Evolutionary conservation across 1,140 invertebrate genomes (phyloP).

Genomic region (Riptortus pedestris): DNA sequence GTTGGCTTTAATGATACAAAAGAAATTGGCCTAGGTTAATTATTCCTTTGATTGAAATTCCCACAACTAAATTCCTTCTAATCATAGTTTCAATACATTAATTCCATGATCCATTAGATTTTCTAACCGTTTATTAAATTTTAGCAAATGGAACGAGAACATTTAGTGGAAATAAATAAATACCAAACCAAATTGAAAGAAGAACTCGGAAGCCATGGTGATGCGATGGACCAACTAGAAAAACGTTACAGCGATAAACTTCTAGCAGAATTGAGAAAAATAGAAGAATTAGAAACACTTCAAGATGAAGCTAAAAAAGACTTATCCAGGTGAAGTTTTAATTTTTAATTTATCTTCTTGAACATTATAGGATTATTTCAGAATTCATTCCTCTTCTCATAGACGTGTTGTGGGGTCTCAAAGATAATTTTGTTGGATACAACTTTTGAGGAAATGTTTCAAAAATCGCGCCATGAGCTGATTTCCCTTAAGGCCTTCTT

Average conservation of each 20-base stretch:
- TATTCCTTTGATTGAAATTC: too few relatives aligned
- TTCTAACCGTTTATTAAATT: too few relatives aligned
- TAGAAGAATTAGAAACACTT: background rate
- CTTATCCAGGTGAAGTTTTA: background rate
- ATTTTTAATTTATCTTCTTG: background rate
- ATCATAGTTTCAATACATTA: too few relatives aligned
- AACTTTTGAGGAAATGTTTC: background rate
- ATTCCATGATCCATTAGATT: too few relatives aligned
- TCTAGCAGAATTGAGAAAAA: background rate
- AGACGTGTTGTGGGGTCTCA: background rate
- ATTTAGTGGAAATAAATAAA: constrained; percentile 17
- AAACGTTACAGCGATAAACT: constrained; percentile 11
- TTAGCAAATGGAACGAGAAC: constrained; percentile 19
- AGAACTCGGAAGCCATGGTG: background rate
- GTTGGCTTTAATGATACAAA: too few relatives aligned
- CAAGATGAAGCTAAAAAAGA: background rate
- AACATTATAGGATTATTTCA: background rate
- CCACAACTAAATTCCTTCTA: too few relatives aligned
- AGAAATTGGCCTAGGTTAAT: too few relatives aligned
- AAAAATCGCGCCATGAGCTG: too few relatives aligned
- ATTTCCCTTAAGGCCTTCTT: too few relatives aligned
- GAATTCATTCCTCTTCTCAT: background rate
- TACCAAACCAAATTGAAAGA: background rate
- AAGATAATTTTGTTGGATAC: background rate
- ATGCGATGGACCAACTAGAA: constrained; percentile 13